Evolutionary conservation across 2,113 vertebrate species (phyloP), one percentile per base, ranked within the genome.

Genomic region (Pardalotus punctatus): DNA sequence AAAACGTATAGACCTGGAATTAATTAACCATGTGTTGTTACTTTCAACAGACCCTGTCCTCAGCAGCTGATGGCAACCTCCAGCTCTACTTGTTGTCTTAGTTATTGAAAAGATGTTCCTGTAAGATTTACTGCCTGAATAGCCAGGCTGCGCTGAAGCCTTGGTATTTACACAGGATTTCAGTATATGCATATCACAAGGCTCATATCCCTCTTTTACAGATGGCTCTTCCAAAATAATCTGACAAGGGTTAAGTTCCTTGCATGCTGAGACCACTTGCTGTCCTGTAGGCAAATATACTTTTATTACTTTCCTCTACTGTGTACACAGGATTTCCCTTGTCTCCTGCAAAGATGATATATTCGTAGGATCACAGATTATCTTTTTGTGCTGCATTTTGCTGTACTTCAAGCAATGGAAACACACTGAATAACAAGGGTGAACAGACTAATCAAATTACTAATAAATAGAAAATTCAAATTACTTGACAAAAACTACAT

Each of bases 251-350:
- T 80, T 92, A 94, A 83, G 76, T 86, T 93, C 71, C 47, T 65
- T 88, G 45, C 90, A 88, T 71, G 94, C 92, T 93, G 90, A 88
- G 88, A 92, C 62, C 38, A 43, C 80, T 94, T 77, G 85, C 82
- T 88, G 86, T 93, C 56, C 64, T 83, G 62, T 58, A 83, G 86
- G 81, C 51, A 86, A 90, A 80, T 81, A 81, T 9, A 62, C 35
- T 86, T 88, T 77, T 93, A 94, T 78, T 92, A 51, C 47, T 66
- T 56, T 83, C 21, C 47, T 93, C 60, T 80, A 77, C 47, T 15
- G 16, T 45, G 17, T 58, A 43, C 50, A 28, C 6, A 89, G 9
- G 0, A 77, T 84, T 90, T 88, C 47, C 50, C n/a, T 78, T 33
- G 21, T 87, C 23, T 11, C 69, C 57, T 27, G 40, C 50, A 43